Base-by-base conservation (phyloP, 2,888 invertebrate species). In the Cheilosia vulpina region DNA sequence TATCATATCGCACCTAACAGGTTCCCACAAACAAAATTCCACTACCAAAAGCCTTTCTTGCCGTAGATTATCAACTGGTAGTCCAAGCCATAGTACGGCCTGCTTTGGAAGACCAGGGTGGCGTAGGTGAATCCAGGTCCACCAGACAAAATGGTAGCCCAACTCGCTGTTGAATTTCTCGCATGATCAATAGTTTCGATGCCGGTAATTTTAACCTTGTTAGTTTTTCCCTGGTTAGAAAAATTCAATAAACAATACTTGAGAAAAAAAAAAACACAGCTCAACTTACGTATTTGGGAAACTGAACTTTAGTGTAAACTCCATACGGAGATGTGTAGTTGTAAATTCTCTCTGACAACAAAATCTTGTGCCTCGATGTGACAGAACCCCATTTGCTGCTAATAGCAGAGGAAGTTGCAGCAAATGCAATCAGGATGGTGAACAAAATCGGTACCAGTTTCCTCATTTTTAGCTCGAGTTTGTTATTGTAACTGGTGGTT, bases 231-330 rank as follows among this genome's bases (percentile, higher is more conserved):
- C 76, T 77, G 11, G 17, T 21, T n/a, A n/a, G 4, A 15, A 11
- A 45, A 17, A 4, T n/a, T n/a, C n/a, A n/a, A n/a, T n/a, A n/a
- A n/a, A n/a, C n/a, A n/a, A n/a, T n/a, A n/a, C n/a, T n/a, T n/a
- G n/a, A n/a, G n/a, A n/a, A n/a, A n/a, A n/a, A n/a, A n/a, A n/a
- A n/a, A n/a, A n/a, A n/a, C n/a, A n/a, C 52, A 0, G 19, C 41
- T 7, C 2, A 45, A 63, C 62, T 73, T 78, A 78, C 78, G n/a
- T 47, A 71, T 71, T 63, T 69, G 2, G 78, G 71, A n/a, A 78
- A 78, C 15, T 78, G 63, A 15, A 71, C 63, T 4, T 50, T 50
- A 6, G 63, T 57, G 41, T 24, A 27, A 15, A 78, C 2, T 63
- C 77, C 68, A 45, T 71, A 63, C 11, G 57, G 63, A 4, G 78